These are phyloP conservation scores for Ciconia boyciana DNA, from an alignment of 2,113 vertebrate species.

Conservation along the genomic window DNA sequence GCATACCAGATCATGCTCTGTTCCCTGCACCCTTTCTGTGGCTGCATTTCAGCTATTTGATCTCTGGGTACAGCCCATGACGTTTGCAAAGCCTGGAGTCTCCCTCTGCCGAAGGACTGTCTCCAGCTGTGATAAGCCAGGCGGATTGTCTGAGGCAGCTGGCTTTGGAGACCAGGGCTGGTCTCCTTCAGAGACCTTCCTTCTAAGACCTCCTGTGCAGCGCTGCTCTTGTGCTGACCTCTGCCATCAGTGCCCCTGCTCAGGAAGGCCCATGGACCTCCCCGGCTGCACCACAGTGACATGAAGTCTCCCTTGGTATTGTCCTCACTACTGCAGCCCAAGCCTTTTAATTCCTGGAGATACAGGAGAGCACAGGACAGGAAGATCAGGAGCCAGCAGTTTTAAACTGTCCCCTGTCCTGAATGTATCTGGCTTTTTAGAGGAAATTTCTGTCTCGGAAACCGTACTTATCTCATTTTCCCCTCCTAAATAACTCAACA, in stretches of 20 bases:
- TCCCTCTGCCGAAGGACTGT: neutral
- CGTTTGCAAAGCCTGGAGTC: neutral
- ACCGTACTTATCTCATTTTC: neutral
- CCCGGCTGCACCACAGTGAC: fast-evolving
- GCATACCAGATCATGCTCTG: fast-evolving
- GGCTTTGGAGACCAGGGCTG: neutral
- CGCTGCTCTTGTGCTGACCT: neutral
- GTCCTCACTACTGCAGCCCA: neutral
- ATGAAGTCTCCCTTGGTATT: neutral
- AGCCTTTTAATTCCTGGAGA: neutral
- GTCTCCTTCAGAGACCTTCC: neutral
- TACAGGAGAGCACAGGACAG: neutral
- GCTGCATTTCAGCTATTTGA: neutral
- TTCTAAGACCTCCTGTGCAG: neutral
- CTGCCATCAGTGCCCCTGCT: neutral
- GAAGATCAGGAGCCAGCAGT: neutral
- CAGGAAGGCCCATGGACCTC: neutral
- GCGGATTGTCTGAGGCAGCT: neutral
- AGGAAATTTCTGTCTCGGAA: neutral
- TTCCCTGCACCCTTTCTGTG: neutral
- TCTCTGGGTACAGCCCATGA: neutral
- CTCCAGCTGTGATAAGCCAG: neutral
- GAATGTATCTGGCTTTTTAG: neutral
- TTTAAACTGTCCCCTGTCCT: neutral
- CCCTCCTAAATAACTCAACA: neutral